Percentiles rank a stretch among this genome's conserved stretches.
Evolutionary conservation across 2,888 invertebrate genomes (phyloP).

Genomic region (Ariolimax columbianus): DNA sequence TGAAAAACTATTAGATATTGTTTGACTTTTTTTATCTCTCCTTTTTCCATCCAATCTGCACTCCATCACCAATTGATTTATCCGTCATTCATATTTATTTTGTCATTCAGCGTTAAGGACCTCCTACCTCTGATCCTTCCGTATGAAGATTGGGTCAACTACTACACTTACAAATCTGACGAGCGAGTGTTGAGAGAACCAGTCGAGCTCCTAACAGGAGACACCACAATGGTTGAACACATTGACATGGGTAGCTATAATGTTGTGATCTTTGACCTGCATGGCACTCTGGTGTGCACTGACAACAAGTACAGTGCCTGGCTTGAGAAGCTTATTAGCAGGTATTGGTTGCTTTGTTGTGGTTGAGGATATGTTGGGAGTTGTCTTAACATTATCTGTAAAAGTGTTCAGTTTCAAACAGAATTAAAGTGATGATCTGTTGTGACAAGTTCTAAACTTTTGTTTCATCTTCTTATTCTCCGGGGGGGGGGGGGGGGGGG

Average conservation of each 20-base stretch:
- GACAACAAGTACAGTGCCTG: slow-evolving; percentile 79
- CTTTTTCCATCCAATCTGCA: no score
- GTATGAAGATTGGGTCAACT: slow-evolving; percentile 66
- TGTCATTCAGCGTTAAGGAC: slow-evolving; percentile 68
- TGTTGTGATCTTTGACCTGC: slow-evolving; percentile 80
- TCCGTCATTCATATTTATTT: no score
- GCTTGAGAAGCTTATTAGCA: slow-evolving; percentile 74
- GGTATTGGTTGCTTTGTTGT: slow-evolving; percentile 61
- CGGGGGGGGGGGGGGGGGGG: no score
- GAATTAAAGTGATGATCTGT: no score
- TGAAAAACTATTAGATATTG: no score
- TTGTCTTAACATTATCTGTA: no score
- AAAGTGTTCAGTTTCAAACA: no score
- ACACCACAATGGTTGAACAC: slow-evolving; percentile 51
- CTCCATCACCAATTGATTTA: no score
- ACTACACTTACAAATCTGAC: slow-evolving; percentile 65
- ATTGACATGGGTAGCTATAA: slow-evolving; percentile 55
- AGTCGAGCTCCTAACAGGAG: not conserved
- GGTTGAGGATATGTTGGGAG: not conserved
- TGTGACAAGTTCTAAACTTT: no score
- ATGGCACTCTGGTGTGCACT: slow-evolving; percentile 80
- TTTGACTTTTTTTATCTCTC: no score
- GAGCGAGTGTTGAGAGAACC: slow-evolving; percentile 66
- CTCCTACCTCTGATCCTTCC: slow-evolving; percentile 73
- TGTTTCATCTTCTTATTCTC: no score